Evolutionary conservation across 2,113 vertebrate genomes (phyloP).

Genomic region (Nothoprocta perdicaria): DNA sequence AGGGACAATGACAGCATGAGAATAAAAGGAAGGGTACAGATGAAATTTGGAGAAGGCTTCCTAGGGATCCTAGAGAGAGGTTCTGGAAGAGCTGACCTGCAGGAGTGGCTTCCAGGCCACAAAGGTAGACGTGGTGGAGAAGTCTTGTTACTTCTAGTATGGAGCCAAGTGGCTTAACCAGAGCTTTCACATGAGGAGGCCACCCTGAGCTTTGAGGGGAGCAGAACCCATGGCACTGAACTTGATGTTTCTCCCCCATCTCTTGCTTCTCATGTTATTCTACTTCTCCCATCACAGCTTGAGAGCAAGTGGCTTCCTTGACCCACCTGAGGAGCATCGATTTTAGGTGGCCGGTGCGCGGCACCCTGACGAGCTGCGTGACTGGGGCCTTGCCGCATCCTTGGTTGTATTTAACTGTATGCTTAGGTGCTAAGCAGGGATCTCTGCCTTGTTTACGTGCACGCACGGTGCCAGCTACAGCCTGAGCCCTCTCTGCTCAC

Average conservation of each 20-base stretch:
- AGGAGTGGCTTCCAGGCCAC: neutral
- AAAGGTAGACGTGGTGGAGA: neutral
- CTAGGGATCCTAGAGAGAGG: neutral
- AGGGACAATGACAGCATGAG: neutral
- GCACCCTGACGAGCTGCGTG: neutral
- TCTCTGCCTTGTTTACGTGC: neutral
- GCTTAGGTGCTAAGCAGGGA: neutral
- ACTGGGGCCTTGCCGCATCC: neutral
- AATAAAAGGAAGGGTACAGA: neutral
- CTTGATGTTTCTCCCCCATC: neutral
- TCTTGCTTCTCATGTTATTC: neutral
- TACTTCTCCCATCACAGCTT: neutral
- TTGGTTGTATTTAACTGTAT: neutral
- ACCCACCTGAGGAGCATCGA: rapidly evolving
- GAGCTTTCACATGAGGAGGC: neutral
- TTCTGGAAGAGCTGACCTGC: neutral
- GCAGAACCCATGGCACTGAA: rapidly evolving
- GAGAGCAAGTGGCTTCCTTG: neutral
- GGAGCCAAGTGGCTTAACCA: neutral
- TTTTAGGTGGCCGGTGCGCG: neutral
- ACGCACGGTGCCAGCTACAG: neutral
- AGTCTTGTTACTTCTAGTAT: neutral
- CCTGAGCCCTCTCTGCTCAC: neutral
- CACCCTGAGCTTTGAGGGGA: neutral
- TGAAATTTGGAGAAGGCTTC: neutral